These are phyloP conservation scores for Aquatica leii DNA, from an alignment of 2,888 invertebrate species.

Conservation along the genomic window DNA sequence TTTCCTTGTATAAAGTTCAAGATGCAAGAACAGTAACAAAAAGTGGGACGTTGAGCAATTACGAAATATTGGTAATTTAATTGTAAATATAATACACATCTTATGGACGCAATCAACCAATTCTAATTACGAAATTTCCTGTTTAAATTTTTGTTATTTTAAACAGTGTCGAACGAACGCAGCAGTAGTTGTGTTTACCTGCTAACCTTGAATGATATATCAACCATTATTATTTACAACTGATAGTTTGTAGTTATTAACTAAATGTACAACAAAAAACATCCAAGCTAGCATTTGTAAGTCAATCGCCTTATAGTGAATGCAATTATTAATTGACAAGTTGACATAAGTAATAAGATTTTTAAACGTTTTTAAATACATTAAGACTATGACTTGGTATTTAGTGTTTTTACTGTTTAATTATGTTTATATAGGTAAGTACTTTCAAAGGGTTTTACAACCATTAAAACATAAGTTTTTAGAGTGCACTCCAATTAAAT, in stretches of 20 bases:
- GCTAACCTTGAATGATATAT: slow-evolving; percentile 44
- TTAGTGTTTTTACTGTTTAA: neutral
- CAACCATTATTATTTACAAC: slow-evolving; percentile 24
- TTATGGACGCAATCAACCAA: slow-evolving; percentile 10
- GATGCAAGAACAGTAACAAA: neutral
- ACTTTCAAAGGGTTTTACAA: neutral
- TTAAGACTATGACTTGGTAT: neutral
- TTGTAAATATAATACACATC: slow-evolving; percentile 1
- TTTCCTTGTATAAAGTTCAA: too few relatives aligned
- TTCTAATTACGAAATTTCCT: slow-evolving; percentile 31
- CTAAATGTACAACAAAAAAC: slow-evolving; percentile 5
- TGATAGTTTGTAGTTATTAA: slow-evolving; percentile 18
- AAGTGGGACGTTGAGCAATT: neutral
- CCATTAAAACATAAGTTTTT: slow-evolving; percentile 1
- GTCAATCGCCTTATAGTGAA: neutral
- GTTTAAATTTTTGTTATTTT: slow-evolving; percentile 32
- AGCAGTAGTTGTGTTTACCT: slow-evolving; percentile 33
- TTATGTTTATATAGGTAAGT: neutral
- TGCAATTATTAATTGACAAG: too few relatives aligned
- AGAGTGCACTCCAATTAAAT: slow-evolving; percentile 24
- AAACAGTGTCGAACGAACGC: slow-evolving; percentile 15
- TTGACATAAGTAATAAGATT: too few relatives aligned
- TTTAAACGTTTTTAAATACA: slow-evolving; percentile 9
- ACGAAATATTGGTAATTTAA: neutral
- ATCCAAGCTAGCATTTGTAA: neutral